Evolutionary conservation across 2,113 vertebrate genomes (phyloP), one percentile per base, ranked within the genome.

Genomic region (Phasianus colchicus): DNA sequence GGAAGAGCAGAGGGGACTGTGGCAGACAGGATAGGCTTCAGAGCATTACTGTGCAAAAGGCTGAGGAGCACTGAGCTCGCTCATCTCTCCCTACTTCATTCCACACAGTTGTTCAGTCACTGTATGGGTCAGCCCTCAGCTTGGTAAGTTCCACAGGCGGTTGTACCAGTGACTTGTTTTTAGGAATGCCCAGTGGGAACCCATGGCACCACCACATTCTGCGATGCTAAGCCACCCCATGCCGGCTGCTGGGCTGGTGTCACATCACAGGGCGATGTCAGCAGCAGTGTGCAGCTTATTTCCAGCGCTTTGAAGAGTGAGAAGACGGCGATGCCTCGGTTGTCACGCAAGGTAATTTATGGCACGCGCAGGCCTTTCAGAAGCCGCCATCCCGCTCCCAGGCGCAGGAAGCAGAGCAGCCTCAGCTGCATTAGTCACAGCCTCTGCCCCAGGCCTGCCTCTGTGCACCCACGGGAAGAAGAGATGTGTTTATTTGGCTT

Each of bases 401-500:
- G 1, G 43, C 10, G 7, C 86, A 94, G 94, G 95, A 93, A 96
- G 91, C 43, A 5, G n/a, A 75, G 77, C 83, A 89, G 52, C 89
- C 66, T 79, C 90, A 55, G 70, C 63, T 88, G 84, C 73, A 47
- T 95, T 93, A 95, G 85, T 93, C 89, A 93, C 91, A 55, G 1
- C 36, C 0, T 4, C 65, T 15, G 20, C 17, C 15, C 36, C 69
- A 5, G 80, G 85, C 80, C 30, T 76, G 75, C 86, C 79, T 52
- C 10, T 74, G 11, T 12, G 34, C 45, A 72, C 87, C 55, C 93
- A n/a, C 27, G 89, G 91, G 87, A 91, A 52, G 47, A 1, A 21
- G 58, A 36, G 13, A 67, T 45, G 16, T 93, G 84, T 90, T 96
- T 96, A 75, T 95, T 96, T 90, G 86, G 20, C 61, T 95, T 90